Conservation (phyloP, 2,888 invertebrate species). For the Drosophila phalerata region DNA sequence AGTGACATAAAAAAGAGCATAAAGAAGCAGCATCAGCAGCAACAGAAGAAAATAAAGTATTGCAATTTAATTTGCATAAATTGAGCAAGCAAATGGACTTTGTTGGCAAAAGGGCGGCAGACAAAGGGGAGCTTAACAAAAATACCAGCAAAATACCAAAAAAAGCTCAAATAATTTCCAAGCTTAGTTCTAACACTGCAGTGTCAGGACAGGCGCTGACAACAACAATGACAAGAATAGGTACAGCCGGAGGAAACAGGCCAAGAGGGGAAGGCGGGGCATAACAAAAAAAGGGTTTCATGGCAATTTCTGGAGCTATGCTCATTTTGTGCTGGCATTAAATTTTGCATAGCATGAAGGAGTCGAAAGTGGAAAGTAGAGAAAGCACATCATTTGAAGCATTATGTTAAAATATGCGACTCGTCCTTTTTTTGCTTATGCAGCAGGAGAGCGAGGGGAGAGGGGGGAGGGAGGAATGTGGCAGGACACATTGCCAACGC, state of each 20-base stretch:
- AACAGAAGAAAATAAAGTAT: conserved; percentile 63
- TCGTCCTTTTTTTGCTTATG: conserved; percentile 41
- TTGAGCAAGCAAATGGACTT: conserved; percentile 58
- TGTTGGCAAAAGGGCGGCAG: conserved; percentile 14
- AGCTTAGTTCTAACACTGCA: conserved; percentile 68
- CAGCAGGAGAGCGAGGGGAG: conserved; percentile 11
- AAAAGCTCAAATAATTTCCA: conserved; percentile 69
- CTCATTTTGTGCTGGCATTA: conserved; percentile 74
- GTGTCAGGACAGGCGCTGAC: conserved; percentile 24
- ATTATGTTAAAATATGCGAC: conserved; percentile 77
- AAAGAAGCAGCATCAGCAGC: conserved; percentile 7
- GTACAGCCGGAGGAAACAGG: conserved; percentile 19
- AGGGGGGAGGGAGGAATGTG: not conserved
- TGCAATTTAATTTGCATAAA: conserved; percentile 80
- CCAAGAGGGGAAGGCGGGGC: not conserved
- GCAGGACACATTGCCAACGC: conserved; percentile 19
- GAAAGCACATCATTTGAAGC: conserved; percentile 74
- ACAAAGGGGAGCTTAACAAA: conserved; percentile 19
- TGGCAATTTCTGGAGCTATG: conserved; percentile 66
- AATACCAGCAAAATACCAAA: conserved; percentile 63
- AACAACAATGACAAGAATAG: conserved; percentile 37
- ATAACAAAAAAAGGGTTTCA: conserved; percentile 64
- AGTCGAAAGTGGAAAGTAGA: conserved; percentile 33
- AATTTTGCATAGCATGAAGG: conserved; percentile 67
- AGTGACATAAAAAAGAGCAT: conserved; percentile 56